A percentile compares a stretch with the other conserved stretches of the same genome.
These are phyloP conservation scores for Hipposideros larvatus DNA, from an alignment of 2,797 vertebrate genomes.

Conservation along the genomic window DNA sequence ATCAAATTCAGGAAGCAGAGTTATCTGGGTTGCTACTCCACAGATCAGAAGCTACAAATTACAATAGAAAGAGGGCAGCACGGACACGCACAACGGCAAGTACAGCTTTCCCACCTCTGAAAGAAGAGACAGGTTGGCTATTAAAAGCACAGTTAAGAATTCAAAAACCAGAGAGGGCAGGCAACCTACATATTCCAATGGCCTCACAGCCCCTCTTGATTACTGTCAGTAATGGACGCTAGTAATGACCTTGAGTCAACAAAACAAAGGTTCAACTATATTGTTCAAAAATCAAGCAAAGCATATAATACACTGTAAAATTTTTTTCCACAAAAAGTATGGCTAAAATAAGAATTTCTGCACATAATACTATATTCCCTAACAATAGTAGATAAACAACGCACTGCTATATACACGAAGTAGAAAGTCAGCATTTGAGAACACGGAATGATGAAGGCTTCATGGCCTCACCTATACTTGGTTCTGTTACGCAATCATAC, in stretches of 20 bases:
- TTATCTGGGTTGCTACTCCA: background rate
- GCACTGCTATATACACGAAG: background rate
- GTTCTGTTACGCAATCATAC: background rate
- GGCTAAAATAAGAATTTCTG: constrained; percentile 26
- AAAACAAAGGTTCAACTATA: background rate
- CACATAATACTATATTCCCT: background rate
- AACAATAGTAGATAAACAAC: background rate
- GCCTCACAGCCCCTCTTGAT: background rate
- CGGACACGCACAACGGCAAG: background rate
- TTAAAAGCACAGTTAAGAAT: constrained; percentile 42
- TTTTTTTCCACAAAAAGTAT: background rate
- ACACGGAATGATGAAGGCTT: background rate
- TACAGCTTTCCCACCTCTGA: background rate
- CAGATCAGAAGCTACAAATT: constrained; percentile 33
- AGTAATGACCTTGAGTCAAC: background rate
- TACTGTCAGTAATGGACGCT: background rate
- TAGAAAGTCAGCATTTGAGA: background rate
- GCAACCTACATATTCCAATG: background rate
- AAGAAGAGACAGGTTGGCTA: background rate
- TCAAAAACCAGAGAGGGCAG: background rate
- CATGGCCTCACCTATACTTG: background rate
- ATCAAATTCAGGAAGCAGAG: background rate
- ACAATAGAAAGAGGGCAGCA: constrained; percentile 13
- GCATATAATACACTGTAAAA: background rate
- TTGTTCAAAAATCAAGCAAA: constrained; percentile 39